Conservation (phyloP, 2,113 vertebrate species). For the Pollimyrus isidori region DNA sequence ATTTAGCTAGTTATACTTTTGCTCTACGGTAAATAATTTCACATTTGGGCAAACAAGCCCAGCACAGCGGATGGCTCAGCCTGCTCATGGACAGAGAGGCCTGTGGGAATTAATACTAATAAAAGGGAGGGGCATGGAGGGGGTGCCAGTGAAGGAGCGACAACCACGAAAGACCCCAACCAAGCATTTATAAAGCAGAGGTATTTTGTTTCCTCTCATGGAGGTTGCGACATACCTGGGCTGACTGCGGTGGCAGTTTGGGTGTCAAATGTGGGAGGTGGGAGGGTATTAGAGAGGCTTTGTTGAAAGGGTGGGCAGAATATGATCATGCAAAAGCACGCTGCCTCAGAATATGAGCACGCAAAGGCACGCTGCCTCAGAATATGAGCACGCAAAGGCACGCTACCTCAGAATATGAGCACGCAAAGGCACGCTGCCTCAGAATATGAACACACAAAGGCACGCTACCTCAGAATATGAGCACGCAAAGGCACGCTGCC, state of each 20-base stretch:
- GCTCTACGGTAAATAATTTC: not conserved
- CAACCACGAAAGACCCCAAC: not conserved
- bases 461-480: no score
- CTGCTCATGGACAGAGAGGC: not conserved
- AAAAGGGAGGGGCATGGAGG: not conserved
- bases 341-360: no score
- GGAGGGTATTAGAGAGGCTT: not conserved
- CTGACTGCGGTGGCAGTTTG: not conserved
- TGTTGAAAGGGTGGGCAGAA: not conserved
- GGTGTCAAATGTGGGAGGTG: not conserved
- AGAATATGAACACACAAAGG: no score
- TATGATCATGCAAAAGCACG: not conserved
- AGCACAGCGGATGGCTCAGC: not conserved
- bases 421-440: not conserved
- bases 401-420: no score
- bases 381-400: no score
- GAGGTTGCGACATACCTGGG: not conserved
- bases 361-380: no score
- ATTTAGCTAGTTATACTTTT: not conserved
- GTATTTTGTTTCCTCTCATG: not conserved
- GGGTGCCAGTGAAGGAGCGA: not conserved
- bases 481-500: no score
- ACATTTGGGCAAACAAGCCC: not conserved
- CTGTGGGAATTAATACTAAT: not conserved
- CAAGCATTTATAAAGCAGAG: not conserved